Evolutionary conservation across 2,888 invertebrate species (phyloP).

Genomic region (Pterostichus madidus): DNA sequence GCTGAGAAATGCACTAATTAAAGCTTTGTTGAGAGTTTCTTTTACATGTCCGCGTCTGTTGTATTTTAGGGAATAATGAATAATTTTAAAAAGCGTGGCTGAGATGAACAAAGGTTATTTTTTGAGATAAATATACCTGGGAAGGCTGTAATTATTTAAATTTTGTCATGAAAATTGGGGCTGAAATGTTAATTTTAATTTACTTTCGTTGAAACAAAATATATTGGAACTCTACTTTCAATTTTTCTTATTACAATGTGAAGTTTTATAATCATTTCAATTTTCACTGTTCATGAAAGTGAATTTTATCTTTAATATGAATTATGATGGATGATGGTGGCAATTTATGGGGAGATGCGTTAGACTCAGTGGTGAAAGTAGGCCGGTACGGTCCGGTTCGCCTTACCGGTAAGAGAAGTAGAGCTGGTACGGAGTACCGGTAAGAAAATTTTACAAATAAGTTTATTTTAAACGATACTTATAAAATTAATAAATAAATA

Average conservation of each 20-base stretch:
- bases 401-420: no score
- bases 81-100: slow-evolving; percentile 39
- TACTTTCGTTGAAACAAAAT: not conserved
- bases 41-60: slow-evolving; percentile 31
- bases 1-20: slow-evolving; percentile 54
- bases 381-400: no score
- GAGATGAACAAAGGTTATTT: slow-evolving; percentile 25
- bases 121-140: slow-evolving; percentile 42
- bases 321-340: no score
- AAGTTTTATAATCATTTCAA: not conserved
- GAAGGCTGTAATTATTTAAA: slow-evolving; percentile 46
- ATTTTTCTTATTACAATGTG: not conserved
- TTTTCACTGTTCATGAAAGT: not conserved
- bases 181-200: slow-evolving; percentile 19
- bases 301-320: not conserved
- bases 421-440: no score
- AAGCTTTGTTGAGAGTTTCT: slow-evolving; percentile 45
- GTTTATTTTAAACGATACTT: no score
- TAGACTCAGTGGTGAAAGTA: no score
- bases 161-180: slow-evolving; percentile 41
- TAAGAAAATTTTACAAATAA: no score
- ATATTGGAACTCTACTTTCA: slow-evolving; percentile 1
- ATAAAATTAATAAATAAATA: no score
- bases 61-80: slow-evolving; percentile 49
- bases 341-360: no score